These are phyloP conservation scores for Onychomys arenicola DNA, from an alignment of 2,797 vertebrate genomes.

Conservation along the genomic window DNA sequence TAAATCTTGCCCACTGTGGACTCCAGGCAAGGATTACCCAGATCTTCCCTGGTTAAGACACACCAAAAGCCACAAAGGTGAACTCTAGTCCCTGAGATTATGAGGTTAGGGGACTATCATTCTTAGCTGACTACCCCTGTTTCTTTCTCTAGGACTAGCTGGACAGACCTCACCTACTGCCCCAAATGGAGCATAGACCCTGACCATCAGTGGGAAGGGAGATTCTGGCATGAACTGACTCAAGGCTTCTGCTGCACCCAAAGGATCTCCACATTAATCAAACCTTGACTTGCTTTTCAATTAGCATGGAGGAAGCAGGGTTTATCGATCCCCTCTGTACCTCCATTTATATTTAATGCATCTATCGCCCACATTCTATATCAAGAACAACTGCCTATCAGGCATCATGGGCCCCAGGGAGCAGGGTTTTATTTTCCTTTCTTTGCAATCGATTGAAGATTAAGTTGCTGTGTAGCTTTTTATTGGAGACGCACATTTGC, in stretches of 20 bases:
- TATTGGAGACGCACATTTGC: neutral
- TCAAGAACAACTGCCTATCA: slow-evolving; percentile 4
- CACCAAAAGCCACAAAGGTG: no score
- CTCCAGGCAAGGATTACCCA: no score
- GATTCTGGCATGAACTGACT: neutral
- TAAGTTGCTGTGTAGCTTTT: slow-evolving; percentile 43
- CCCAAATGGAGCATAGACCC: neutral
- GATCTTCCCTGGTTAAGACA: neutral
- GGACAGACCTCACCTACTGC: no score
- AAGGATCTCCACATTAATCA: neutral
- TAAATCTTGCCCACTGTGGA: neutral
- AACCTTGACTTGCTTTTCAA: slow-evolving; percentile 2
- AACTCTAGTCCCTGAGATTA: neutral
- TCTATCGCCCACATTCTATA: slow-evolving; percentile 11
- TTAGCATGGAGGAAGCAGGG: neutral
- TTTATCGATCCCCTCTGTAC: neutral
- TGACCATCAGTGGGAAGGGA: neutral
- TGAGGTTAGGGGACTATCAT: neutral
- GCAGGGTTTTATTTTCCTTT: neutral
- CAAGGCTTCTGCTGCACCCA: neutral
- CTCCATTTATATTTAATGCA: slow-evolving; percentile 65
- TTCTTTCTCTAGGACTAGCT: neutral
- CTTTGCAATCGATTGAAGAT: slow-evolving; percentile 8
- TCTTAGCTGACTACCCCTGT: no score
- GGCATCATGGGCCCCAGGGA: neutral